phyloP scores from a whole-genome alignment of 2,113 vertebrate genomes.

The Oplegnathus fasciatus region DNA sequence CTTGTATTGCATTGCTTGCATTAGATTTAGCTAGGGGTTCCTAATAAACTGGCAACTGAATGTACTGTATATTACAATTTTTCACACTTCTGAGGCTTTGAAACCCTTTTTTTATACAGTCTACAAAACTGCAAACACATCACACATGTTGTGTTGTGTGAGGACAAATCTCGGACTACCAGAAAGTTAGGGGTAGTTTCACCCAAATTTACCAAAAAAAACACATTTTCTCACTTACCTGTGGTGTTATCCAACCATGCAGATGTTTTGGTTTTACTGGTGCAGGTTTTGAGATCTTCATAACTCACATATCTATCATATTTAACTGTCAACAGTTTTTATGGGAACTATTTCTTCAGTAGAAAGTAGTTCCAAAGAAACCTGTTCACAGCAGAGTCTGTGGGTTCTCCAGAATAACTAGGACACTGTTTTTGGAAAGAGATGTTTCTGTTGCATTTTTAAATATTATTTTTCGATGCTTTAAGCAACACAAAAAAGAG shows the following conservation, averaged over 20 bases:
- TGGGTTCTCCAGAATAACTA: not conserved
- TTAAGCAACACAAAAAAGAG: not conserved
- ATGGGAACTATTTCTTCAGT: not conserved
- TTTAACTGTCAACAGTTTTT: not conserved
- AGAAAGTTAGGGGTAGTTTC: not conserved
- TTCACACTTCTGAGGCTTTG: not conserved
- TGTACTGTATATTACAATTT: not conserved
- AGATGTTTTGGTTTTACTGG: not conserved
- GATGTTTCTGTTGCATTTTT: conserved; percentile 4
- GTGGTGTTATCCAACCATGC: not conserved
- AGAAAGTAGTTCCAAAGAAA: not conserved
- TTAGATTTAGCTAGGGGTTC: not conserved
- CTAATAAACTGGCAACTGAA: not conserved
- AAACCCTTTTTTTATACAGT: not conserved
- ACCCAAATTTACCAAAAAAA: not conserved
- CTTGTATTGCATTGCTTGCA: no score
- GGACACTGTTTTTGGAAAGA: not conserved
- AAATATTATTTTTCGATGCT: not conserved
- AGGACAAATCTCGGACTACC: not conserved
- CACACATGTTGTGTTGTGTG: no score
- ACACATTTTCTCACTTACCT: not conserved
- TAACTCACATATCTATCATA: not conserved
- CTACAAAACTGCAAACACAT: not conserved
- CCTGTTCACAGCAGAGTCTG: not conserved
- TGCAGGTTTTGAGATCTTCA: not conserved